Percentiles rank a stretch among this genome's conserved stretches.
Evolutionary conservation across 2,797 vertebrate species (phyloP).

Genomic region (Corythornis leucogaster): DNA sequence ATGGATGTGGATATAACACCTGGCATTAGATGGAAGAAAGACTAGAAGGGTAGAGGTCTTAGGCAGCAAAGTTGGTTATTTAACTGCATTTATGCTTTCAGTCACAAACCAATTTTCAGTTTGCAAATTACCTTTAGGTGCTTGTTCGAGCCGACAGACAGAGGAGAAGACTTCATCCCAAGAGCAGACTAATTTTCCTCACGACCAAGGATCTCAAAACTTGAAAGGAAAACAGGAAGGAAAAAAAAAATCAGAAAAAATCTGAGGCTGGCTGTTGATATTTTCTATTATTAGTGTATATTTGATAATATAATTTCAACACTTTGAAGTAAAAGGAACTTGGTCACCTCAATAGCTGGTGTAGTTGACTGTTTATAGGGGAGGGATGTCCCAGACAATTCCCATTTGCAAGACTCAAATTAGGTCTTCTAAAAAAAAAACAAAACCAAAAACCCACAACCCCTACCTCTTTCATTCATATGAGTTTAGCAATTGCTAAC

Average conservation of each 20-base stretch:
- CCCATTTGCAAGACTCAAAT: constrained; percentile 36
- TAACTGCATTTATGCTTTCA: neutral
- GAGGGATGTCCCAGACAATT: constrained; percentile 36
- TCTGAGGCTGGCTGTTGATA: neutral
- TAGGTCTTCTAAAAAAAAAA: neutral
- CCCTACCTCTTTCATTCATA: neutral
- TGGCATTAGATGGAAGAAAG: neutral
- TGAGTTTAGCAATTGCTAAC: neutral
- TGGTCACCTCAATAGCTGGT: constrained; percentile 52
- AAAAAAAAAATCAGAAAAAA: neutral
- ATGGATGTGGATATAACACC: neutral
- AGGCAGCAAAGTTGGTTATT: constrained; percentile 34
- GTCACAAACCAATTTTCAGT: constrained; percentile 19
- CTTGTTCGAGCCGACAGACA: constrained; percentile 42
- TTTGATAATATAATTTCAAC: constrained; percentile 62
- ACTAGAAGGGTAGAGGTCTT: neutral
- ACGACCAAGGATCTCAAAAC: constrained; percentile 50
- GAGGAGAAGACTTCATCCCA: neutral
- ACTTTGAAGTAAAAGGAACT: constrained; percentile 59
- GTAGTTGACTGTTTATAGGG: constrained; percentile 29
- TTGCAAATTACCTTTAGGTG: constrained; percentile 54
- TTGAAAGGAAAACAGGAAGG: constrained; percentile 6
- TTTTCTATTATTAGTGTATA: constrained; percentile 30
- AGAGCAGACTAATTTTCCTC: constrained; percentile 42
- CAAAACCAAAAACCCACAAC: neutral